Evolutionary conservation across 2,888 invertebrate species (phyloP).

Genomic region (Agrochola lychnidis): DNA sequence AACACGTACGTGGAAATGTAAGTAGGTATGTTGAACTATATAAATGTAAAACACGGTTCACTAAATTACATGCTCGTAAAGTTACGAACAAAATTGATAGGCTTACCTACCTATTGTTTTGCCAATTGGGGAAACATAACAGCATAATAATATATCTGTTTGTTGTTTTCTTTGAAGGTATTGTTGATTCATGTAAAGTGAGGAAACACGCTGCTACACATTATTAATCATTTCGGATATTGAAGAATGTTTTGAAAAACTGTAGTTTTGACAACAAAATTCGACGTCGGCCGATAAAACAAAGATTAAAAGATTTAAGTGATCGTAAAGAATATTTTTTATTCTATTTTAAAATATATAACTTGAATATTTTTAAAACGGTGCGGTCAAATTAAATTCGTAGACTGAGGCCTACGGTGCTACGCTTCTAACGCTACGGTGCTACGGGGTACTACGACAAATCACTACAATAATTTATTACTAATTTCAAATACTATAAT

Average conservation of each 20-base stretch:
- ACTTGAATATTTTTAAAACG: background rate
- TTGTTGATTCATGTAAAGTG: constrained; percentile 37
- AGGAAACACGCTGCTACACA: constrained; percentile 37
- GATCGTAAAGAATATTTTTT: background rate
- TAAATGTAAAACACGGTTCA: constrained; percentile 35
- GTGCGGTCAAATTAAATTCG: background rate
- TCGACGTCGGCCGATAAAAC: constrained; percentile 55
- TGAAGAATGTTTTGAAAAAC: constrained; percentile 65
- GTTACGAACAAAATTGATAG: constrained; percentile 36
- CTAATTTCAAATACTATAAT: background rate
- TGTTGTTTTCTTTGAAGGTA: constrained; percentile 30
- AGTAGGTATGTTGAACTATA: constrained; percentile 15
- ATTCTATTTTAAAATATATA: background rate
- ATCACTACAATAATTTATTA: background rate
- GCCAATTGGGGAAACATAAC: constrained; percentile 34
- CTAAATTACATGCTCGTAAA: constrained; percentile 41
- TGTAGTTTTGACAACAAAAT: constrained; percentile 52
- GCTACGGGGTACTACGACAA: constrained; percentile 27
- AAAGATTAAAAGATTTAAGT: constrained; percentile 52
- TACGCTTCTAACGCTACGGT: constrained; percentile 34
- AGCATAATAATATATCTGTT: constrained; percentile 32
- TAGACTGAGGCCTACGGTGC: constrained; percentile 23
- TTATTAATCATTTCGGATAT: constrained; percentile 59
- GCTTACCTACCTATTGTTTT: constrained; percentile 40
- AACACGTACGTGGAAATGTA: constrained; percentile 41